Base-by-base conservation (phyloP, 2,113 vertebrate species). In the Eurystomus gularis region DNA sequence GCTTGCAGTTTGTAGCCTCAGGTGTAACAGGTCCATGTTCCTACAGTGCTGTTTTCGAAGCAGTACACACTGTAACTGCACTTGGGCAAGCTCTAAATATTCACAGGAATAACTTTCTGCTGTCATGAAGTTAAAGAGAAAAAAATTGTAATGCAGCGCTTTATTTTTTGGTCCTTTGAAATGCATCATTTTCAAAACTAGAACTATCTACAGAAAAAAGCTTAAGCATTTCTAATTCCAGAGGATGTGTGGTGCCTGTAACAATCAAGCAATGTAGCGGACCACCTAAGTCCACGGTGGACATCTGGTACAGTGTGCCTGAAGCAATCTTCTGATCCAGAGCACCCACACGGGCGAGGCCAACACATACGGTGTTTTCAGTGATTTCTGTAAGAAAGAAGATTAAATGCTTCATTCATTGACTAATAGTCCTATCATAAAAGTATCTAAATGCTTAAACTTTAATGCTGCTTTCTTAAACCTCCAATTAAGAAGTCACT, bases 211-310 rank as follows among this genome's bases (percentile, higher is more conserved):
- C 82, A n/a, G 98, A 97, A 88, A 98, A 99, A 20, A 99, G 96
- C 70, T 97, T 97, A 35, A 99, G 98, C 99, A 99, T 99, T 95
- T 99, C 99, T 82, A 98, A 83, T 97, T 99, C 99, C 96, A 99
- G 96, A 0, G 99, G 99, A 96, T 99, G 99, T 97, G 99, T 97
- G 44, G 77, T 97, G 46, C 98, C 99, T 1, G 99, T 99, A 68
- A 99, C 93, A 14, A 99, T 96, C 97, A 99, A 92, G 13, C 99
- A 99, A 93, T 99, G 99, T 7, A 99, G 96, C 1, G 99, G 99
- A 5, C 90, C 96, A 0, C 99, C 99, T 10, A 99, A 79, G 88
- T 99, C 98, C 97, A 98, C 98, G 11, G 98, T 98, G 42, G 96
- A 96, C 98, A 99, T 98, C 76, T 99, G 98, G n/a, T 57, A 72